Base-by-base conservation (phyloP, 2,113 vertebrate species). In the Ammodytes marinus region DNA sequence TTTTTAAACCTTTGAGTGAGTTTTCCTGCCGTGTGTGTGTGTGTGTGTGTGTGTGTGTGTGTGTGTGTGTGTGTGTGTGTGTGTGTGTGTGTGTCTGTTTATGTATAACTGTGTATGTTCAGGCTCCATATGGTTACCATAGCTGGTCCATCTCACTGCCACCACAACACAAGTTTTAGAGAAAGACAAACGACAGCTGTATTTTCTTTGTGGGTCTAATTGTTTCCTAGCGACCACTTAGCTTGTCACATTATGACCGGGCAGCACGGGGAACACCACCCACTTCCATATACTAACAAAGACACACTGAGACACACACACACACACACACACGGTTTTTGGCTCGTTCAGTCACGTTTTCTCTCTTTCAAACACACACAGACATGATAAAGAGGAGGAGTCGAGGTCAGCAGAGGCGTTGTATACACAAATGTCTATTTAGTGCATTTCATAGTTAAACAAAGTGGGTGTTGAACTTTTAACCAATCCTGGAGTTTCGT, bases 151-250 rank as follows among this genome's bases (percentile, higher is more conserved):
- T 63, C 47, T 77, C 65, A 66, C 0, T 50, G 43, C 69, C 50
- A 71, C 80, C 58, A 76, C 70, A 80, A 61, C 60, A 70, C 63
- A 59, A 6, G 8, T 77, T 27, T 67, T 57, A 77, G 50, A 80
- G 79, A 45, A 69, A 74, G 76, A 82, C 79, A 82, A 82, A 82
- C 8, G 55, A 81, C 77, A 80, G 81, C 82, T 90, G 79, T 87
- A 80, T 89, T 92, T 90, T 86, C 81, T 80, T 79, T 80, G 57
- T 64, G 39, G 42, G 49, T 78, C 72, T 84, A 90, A 89, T 92
- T 76, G 78, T 91, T 90, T 91, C 86, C 77, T 43, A 82, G 77
- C 11, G 66, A 71, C 76, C 80, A 79, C 74, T 89, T 84, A 90
- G 63, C 77, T 40, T 79, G 86, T 89, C 80, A 88, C 37, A 58